Conservation (phyloP, 2,797 vertebrate genomes). For the Pachyuromys duprasi region DNA sequence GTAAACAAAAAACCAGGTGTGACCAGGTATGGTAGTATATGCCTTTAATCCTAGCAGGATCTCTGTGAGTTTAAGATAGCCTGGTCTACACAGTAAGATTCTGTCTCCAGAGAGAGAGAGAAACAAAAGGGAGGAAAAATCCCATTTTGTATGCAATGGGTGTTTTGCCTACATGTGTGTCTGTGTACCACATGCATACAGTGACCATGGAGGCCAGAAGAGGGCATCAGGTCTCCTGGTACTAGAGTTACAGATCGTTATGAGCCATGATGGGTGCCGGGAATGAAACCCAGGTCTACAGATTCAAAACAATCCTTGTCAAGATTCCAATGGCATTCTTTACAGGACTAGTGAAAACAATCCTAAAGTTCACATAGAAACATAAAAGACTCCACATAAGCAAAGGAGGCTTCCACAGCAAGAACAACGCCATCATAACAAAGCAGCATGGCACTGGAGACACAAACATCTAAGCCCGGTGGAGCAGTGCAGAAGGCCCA, state of each 20-base stretch:
- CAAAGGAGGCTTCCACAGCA: neutral
- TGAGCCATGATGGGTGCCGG: neutral
- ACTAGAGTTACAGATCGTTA: neutral
- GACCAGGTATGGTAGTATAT: too few relatives aligned
- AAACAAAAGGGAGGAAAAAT: neutral
- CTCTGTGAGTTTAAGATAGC: neutral
- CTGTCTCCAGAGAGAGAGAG: neutral
- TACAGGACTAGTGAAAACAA: neutral
- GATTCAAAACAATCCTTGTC: neutral
- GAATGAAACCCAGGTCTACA: neutral
- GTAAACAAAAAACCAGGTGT: neutral
- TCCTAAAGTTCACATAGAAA: neutral
- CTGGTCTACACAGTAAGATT: neutral
- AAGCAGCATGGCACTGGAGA: neutral
- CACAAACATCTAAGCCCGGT: neutral
- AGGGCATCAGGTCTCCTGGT: neutral
- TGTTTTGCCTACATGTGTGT: neutral
- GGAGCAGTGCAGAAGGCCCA: too few relatives aligned
- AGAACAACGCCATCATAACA: neutral
- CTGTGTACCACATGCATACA: neutral
- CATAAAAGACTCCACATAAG: neutral
- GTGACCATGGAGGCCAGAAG: neutral
- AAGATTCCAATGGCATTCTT: neutral
- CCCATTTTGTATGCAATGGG: neutral
- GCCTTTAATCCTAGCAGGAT: neutral